Base-by-base conservation (phyloP, 1,140 invertebrate species). In the Idris sp. region DNA sequence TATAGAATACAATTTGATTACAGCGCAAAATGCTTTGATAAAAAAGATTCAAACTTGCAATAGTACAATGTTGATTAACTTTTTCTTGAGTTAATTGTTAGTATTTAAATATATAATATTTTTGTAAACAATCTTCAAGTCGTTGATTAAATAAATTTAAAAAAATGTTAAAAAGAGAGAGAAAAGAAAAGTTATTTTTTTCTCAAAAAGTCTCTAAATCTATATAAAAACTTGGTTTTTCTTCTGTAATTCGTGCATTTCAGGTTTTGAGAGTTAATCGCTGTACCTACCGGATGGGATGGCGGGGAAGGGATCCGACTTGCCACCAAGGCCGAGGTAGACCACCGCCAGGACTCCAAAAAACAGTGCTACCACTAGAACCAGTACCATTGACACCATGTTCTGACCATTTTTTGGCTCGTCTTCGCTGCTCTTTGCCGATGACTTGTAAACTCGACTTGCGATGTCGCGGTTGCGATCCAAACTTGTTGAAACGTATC, bases 271-370 rank as follows among this genome's bases (percentile, higher is more conserved):
- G 68, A 33, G 35, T 61, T 73, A 73, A 53, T 73, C 69, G 22
- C 59, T 77, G 83, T 86, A 88, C 86, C 80, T 87, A 88, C 86
- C 86, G 79, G 80, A 64, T 72, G 85, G 71, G 53, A 86, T 76
- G 9, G 84, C 78, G 46, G 86, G 82, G 56, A 84, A 79, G 7
- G 56, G 79, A 1, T 87, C 86, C 9, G 76, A 61, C 79, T 87
- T 87, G 44, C 83, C 81, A 72, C 85, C 81, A 41, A 88, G 84
- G 74, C 91, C 91, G 81, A 92, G 87, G 83, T 93, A 93, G 84
- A 91, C 88, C 72, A 92, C 87, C 46, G 90, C 90, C 79, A 93
- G 84, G 65, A 89, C 81, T 78, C 90, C 86, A 85, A 93, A 92
- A 88, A 93, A 92, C 76, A 91, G 82, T 49, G 89, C 88, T 10